Evolutionary conservation across 2,797 vertebrate species (phyloP), one percentile per base, ranked within the genome.

Genomic region (Clarias platycephalus): DNA sequence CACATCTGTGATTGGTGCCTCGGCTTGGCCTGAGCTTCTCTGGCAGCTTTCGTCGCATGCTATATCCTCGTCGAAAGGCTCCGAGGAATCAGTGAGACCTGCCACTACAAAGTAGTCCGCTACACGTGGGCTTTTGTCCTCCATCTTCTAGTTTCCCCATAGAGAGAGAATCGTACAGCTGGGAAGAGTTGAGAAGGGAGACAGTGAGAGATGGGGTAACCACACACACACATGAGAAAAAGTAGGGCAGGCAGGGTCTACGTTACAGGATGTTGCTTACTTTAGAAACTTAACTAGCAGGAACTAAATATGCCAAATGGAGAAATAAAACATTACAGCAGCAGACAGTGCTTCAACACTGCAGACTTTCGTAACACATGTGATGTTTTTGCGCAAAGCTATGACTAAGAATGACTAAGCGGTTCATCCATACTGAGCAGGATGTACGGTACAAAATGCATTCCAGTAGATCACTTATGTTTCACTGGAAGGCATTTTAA

Each of bases 31-130:
- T 55, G 94, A 94, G 0, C 94, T 95, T 91, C 96, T 96, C 89
- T 97, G 96, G 88, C 96, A 95, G 84, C 94, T 96, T 81, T 99
- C 97, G 5, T 98, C 96, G 89, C 96, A 96, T 90, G 97, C 96
- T 89, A 97, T 95, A 90, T 98, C 97, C 86, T 99, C 97, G 91
- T 99, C 98, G 24, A 99, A 95, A 44, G 97, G 98, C 89, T 97
- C 98, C 83, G 97, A 97, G 28, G 93, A 94, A 89, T 97, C 96
- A 0, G 97, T 98, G 84, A 99, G 94, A 90, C 98, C 98, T 1
- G 98, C 98, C 87, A 99, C 96, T 91, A 99, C 98, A 89, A 99
- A 99, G 94, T 99, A 99, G 94, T 99, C 98, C 26, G 97, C 98
- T 90, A 99, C 98, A 92, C 97, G 97, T 88, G 96, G 97, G 74